Conservation (phyloP, 2,113 vertebrate genomes). For the Saguinus midas region DNA sequence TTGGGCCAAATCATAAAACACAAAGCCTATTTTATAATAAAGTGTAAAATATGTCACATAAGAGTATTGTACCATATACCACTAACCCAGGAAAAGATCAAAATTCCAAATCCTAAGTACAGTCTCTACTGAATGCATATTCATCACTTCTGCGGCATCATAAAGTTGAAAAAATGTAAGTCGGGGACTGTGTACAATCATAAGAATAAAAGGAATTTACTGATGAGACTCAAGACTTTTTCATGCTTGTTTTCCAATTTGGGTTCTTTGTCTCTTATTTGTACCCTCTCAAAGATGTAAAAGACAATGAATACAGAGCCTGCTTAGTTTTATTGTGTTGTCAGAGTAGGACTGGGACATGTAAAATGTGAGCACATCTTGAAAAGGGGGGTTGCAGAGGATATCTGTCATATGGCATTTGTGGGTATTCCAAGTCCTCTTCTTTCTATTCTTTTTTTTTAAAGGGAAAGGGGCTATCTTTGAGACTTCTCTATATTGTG, state of each 20-base stretch:
- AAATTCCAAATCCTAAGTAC: background rate
- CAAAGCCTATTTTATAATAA: background rate
- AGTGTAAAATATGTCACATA: background rate
- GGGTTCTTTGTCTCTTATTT: background rate
- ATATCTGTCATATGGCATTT: background rate
- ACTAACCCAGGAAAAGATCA: background rate
- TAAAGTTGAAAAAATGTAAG: background rate
- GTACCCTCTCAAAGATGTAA: background rate
- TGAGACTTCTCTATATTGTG: background rate
- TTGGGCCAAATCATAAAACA: background rate
- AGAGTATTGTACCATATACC: background rate
- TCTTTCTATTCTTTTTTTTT: background rate
- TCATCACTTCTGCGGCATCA: background rate
- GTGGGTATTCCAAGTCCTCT: background rate
- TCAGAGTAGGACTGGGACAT: background rate
- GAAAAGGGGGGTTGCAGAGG: background rate
- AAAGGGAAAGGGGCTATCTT: background rate
- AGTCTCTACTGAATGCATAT: background rate
- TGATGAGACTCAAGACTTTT: background rate
- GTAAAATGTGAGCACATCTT: background rate
- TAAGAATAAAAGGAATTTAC: background rate
- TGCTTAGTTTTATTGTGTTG: background rate
- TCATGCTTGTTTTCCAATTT: background rate
- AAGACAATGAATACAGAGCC: background rate
- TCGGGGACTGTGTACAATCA: background rate